These are phyloP conservation scores for Crematogaster levior DNA, from an alignment of 2,888 invertebrate species.

Conservation along the genomic window DNA sequence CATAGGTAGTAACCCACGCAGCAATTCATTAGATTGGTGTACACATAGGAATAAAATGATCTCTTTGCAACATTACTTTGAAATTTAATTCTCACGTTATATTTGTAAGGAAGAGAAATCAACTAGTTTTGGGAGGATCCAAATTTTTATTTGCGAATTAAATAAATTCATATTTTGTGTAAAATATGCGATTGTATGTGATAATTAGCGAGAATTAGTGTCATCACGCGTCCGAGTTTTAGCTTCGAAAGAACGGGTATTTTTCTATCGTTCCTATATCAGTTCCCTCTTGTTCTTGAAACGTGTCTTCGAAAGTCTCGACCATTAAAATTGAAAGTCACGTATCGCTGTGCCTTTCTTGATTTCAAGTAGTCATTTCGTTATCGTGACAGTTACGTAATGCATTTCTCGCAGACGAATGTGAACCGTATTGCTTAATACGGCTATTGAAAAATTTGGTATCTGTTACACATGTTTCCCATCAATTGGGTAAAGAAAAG, in stretches of 20 bases:
- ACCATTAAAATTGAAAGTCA: constrained; percentile 61
- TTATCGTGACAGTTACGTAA: constrained; percentile 51
- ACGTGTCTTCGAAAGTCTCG: constrained; percentile 25
- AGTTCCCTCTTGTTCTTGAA: background rate
- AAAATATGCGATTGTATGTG: background rate
- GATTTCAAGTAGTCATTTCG: constrained; percentile 39
- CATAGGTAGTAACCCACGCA: background rate
- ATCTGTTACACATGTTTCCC: background rate
- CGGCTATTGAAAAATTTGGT: constrained; percentile 12
- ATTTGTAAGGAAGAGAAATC: background rate
- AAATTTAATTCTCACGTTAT: background rate
- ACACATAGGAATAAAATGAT: background rate
- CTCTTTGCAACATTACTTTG: background rate
- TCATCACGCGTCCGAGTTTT: background rate
- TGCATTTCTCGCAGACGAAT: constrained; percentile 34
- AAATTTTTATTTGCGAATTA: background rate
- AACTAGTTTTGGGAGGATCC: background rate
- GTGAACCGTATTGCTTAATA: background rate
- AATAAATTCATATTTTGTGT: background rate
- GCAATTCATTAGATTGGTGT: background rate
- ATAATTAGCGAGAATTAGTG: background rate
- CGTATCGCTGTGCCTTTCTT: constrained; percentile 35
- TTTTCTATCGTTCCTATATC: background rate
- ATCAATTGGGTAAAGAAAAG: background rate
- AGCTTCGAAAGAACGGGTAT: background rate